phyloP scores from a whole-genome alignment of 2,797 vertebrate species.

The Poecilia gillii region DNA sequence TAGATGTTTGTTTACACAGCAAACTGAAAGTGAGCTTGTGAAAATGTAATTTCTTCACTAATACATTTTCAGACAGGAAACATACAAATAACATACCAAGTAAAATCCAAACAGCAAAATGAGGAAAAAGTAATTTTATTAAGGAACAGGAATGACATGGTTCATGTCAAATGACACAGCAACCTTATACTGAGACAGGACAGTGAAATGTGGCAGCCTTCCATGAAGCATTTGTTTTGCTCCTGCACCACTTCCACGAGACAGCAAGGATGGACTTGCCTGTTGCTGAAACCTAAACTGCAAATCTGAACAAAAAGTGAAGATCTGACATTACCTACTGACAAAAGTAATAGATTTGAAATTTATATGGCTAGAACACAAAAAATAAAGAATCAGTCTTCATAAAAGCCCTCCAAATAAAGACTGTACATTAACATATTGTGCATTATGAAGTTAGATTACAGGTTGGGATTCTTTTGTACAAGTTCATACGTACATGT shows the following conservation, averaged over 20 bases:
- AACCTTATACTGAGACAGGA: constrained; percentile 42
- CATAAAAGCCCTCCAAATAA: constrained; percentile 62
- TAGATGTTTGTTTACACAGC: constrained; percentile 42
- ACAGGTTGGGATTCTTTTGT: constrained; percentile 67
- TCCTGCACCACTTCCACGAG: not conserved
- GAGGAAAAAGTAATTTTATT: constrained; percentile 53
- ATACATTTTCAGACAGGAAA: constrained; percentile 1
- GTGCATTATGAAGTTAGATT: constrained; percentile 76
- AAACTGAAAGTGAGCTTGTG: constrained; percentile 14
- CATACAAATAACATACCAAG: constrained; percentile 19
- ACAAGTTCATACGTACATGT: constrained; percentile 70
- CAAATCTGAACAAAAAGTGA: constrained; percentile 23
- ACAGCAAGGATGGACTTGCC: constrained; percentile 9
- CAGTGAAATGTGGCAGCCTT: constrained; percentile 49
- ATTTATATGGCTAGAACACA: constrained; percentile 29
- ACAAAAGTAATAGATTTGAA: constrained; percentile 44
- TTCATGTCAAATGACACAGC: constrained; percentile 32
- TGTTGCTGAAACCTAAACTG: constrained; percentile 34
- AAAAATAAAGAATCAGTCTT: constrained; percentile 46
- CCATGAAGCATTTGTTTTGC: constrained; percentile 38
- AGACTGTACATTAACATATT: constrained; percentile 72
- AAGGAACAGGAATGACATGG: constrained; percentile 38
- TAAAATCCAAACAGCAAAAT: constrained; percentile 21
- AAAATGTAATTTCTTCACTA: constrained; percentile 15
- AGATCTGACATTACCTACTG: constrained; percentile 19